phyloP scores from a whole-genome alignment of 2,888 invertebrate genomes.

The Ennomos quercinarius region DNA sequence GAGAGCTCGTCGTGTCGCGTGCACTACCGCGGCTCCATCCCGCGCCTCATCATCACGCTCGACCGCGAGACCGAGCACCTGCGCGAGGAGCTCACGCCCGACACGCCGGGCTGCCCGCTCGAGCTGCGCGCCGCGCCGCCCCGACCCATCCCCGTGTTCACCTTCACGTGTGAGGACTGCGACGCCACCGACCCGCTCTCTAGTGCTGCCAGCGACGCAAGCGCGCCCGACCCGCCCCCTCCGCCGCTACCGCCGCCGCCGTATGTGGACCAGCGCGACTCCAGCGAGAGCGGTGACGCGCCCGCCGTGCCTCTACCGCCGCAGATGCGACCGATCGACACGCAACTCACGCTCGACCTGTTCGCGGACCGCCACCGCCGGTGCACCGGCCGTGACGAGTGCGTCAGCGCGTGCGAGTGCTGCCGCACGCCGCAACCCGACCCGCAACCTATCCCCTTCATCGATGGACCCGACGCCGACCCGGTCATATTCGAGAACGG shows the following conservation, averaged over 20 bases:
- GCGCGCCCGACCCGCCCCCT: constrained; percentile 46
- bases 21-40: constrained; percentile 70
- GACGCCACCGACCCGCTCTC: constrained; percentile 49
- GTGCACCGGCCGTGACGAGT: constrained; percentile 72
- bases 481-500: constrained; percentile 79
- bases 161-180: constrained; percentile 78
- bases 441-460: constrained; percentile 72
- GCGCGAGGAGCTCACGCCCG: constrained; percentile 71
- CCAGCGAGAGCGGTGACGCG: constrained; percentile 64
- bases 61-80: constrained; percentile 74
- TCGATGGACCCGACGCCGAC: constrained; percentile 77
- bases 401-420: constrained; percentile 78
- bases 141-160: constrained; percentile 73
- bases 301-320: constrained; percentile 64
- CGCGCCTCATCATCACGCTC: constrained; percentile 73
- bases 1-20: constrained; percentile 69
- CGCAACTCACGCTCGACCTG: constrained; percentile 70
- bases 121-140: constrained; percentile 57
- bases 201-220: constrained; percentile 41
- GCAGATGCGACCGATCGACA: constrained; percentile 74
- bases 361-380: constrained; percentile 64
- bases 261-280: constrained; percentile 55
- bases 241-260: constrained; percentile 47
- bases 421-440: constrained; percentile 79
- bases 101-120: constrained; percentile 71